Conservation (phyloP, 2,113 vertebrate species). For the Ctenomys sociabilis region DNA sequence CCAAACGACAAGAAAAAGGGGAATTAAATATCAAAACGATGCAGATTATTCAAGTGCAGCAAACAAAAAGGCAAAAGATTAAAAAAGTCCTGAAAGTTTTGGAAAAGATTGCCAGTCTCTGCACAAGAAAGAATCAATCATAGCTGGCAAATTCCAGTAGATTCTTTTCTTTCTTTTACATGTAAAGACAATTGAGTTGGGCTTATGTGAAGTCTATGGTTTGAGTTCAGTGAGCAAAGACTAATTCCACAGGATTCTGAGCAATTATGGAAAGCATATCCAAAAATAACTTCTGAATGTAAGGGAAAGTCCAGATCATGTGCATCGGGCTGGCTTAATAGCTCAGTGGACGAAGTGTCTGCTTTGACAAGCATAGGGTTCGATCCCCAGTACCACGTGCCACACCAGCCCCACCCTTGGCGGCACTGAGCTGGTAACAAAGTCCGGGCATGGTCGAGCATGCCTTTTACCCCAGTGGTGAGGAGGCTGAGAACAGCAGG, state of each 20-base stretch:
- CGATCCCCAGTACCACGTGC: too few relatives aligned
- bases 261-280: constrained; percentile 71
- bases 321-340: not conserved
- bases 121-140: constrained; percentile 83
- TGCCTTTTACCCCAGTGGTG: too few relatives aligned
- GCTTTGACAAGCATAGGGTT: too few relatives aligned
- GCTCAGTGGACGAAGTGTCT: too few relatives aligned
- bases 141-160: constrained; percentile 80
- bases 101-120: constrained; percentile 72
- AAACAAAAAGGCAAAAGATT: constrained; percentile 77
- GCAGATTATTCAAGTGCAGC: constrained; percentile 76
- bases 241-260: constrained; percentile 73
- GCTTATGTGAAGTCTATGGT: constrained; percentile 68
- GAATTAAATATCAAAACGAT: constrained; percentile 82
- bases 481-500: too few relatives aligned
- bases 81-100: constrained; percentile 73
- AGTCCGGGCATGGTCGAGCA: too few relatives aligned
- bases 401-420: too few relatives aligned
- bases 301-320: constrained; percentile 65
- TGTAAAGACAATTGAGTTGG: constrained; percentile 85
- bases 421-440: too few relatives aligned
- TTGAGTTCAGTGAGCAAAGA: constrained; percentile 78
- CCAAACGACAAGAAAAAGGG: constrained; percentile 75
- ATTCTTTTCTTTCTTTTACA: constrained; percentile 78
- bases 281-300: constrained; percentile 77